Evolutionary conservation across 2,888 invertebrate species (phyloP).

Genomic region (Hemithea aestivaria): DNA sequence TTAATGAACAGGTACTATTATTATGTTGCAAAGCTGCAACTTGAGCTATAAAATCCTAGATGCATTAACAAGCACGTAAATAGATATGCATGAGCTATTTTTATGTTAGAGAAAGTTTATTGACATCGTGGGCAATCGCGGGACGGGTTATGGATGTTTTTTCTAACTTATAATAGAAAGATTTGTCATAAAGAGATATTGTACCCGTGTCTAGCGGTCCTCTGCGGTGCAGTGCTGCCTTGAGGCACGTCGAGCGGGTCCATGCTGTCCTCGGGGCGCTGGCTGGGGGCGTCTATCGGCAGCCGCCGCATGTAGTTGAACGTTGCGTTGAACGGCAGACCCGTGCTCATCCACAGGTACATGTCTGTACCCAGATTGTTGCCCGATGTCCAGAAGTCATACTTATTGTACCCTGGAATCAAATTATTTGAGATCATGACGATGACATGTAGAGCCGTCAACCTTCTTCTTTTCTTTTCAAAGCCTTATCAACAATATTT

Average conservation of each 20-base stretch:
- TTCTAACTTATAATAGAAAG: too few relatives aligned
- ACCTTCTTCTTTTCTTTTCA: too few relatives aligned
- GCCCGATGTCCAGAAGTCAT: slow-evolving; percentile 94
- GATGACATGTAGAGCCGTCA: too few relatives aligned
- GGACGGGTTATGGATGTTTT: too few relatives aligned
- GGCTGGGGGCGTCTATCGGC: slow-evolving; percentile 74
- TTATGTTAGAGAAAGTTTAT: too few relatives aligned
- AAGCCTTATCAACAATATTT: too few relatives aligned
- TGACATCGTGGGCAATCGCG: too few relatives aligned
- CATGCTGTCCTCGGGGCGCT: slow-evolving; percentile 75
- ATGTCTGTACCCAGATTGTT: slow-evolving; percentile 92
- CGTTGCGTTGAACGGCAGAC: slow-evolving; percentile 92
- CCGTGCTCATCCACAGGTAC: slow-evolving; percentile 94
- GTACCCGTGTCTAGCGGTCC: slow-evolving; percentile 87
- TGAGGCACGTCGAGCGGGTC: slow-evolving; percentile 83
- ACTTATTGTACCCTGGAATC: slow-evolving; percentile 84
- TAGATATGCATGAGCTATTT: too few relatives aligned
- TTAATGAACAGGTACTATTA: not conserved
- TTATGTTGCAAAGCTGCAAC: not conserved
- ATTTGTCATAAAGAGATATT: too few relatives aligned
- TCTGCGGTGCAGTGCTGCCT: slow-evolving; percentile 88
- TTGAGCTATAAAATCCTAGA: too few relatives aligned
- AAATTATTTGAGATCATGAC: too few relatives aligned
- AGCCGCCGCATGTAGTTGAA: slow-evolving; percentile 87
- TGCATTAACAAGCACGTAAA: too few relatives aligned